Evolutionary conservation across 2,888 invertebrate genomes (phyloP), one percentile per base, ranked within the genome.

Genomic region (Pseudoips prasinana): DNA sequence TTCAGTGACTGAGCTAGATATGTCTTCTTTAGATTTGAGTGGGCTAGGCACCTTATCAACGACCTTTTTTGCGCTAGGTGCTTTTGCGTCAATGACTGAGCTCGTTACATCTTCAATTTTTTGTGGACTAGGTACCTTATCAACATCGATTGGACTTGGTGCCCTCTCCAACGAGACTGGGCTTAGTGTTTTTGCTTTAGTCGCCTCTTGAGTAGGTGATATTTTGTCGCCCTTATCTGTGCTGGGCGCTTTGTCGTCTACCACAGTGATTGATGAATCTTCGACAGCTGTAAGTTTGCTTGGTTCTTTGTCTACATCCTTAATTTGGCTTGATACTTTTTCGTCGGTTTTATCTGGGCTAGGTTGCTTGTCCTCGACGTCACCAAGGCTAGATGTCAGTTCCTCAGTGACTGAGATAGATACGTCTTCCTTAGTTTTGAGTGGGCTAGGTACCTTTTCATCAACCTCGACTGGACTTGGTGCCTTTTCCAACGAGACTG

Each of bases 171-270:
- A 17, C n/a, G n/a, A n/a, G 5, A n/a, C 10, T 5, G 42, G 23
- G 26, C 40, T 51, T 5, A 25, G 28, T 7, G 9, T 27, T 9
- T 44, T 52, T 7, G 40, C 26, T 8, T 14, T 42, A 1, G 19
- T 10, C n/a, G n/a, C n/a, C n/a, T n/a, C 6, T 33, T 27, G 7
- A 38, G 5, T 14, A 14, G 14, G 14, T 3, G 14, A 14, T 14
- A 3, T 14, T 5, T 14, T 14, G 3, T 14, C 14, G 5, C 5
- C n/a, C n/a, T n/a, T 5, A 14, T 3, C 8, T 7, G 27, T 29
- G 11, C 27, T 44, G 5, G 14, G 7, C 10, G 4, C 5, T 1
- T 8, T 34, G n/a, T n/a, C n/a, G n/a, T n/a, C n/a, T n/a, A n/a
- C n/a, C n/a, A n/a, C n/a, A n/a, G n/a, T n/a, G n/a, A n/a, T n/a